Conservation (phyloP, 1,140 invertebrate species). For the Meloidogyne hapla region DNA sequence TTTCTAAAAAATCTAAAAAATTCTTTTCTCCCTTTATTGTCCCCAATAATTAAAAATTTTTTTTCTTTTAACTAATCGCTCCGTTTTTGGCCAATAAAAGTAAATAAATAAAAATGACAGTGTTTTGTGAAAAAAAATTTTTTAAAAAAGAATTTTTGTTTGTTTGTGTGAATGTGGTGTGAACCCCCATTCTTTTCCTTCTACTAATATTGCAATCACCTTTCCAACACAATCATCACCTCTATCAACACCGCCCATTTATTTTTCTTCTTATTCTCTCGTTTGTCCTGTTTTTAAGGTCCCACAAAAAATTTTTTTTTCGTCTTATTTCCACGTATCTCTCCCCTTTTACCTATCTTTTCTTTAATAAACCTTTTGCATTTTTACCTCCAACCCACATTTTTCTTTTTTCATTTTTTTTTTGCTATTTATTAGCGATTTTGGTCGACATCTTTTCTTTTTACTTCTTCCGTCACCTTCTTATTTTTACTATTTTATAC, state of each 20-base stretch:
- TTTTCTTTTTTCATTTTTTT: slow-evolving; percentile 13
- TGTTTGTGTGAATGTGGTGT: too few species aligned
- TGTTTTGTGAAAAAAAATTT: too few species aligned
- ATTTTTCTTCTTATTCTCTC: neutral
- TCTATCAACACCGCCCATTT: neutral
- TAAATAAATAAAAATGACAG: too few species aligned
- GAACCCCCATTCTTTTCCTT: too few species aligned
- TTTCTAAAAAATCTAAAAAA: too few species aligned
- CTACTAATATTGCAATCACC: too few species aligned
- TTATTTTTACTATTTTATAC: neutral
- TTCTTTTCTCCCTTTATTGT: neutral
- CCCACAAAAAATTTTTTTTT: neutral
- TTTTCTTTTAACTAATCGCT: neutral
- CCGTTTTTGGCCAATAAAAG: too few species aligned
- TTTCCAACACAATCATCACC: slow-evolving; percentile 1
- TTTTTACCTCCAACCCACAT: neutral
- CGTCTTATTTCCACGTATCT: neutral
- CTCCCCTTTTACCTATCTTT: neutral
- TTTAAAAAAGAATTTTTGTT: too few species aligned
- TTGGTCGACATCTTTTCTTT: neutral
- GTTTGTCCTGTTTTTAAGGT: too few species aligned
- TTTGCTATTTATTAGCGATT: neutral
- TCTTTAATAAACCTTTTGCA: neutral
- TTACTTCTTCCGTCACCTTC: neutral
- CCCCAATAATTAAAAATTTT: too few species aligned